Conservation (phyloP, 2,888 invertebrate genomes). For the Cephus rjabovi region DNA sequence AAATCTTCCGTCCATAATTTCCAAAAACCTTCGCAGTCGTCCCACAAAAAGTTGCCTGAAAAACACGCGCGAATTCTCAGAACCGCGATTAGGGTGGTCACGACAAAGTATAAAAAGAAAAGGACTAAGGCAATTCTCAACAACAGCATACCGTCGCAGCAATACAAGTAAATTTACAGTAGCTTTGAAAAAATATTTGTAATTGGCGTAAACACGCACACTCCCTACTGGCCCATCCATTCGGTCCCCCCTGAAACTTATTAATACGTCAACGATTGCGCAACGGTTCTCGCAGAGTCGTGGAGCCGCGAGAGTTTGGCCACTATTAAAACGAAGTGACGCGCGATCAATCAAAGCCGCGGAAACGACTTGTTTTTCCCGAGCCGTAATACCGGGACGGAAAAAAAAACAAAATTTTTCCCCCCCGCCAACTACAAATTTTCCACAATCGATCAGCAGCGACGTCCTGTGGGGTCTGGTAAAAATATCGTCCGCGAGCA, state of each 20-base stretch:
- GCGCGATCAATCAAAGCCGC: constrained; percentile 2
- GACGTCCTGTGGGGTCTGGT: not conserved
- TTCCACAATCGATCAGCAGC: not conserved
- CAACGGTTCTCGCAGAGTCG: not conserved
- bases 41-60: not conserved
- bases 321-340: constrained; percentile 1
- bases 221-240: not conserved
- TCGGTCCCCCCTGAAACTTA: not conserved
- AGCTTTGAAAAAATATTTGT: constrained; percentile 2
- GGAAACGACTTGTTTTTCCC: constrained; percentile 4
- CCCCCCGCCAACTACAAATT: not conserved
- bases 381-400: not conserved
- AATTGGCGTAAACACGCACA: not conserved
- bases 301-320: not conserved
- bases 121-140: not conserved
- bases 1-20: too few species aligned
- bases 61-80: not conserved
- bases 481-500: not conserved
- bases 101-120: not conserved
- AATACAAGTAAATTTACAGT: not conserved
- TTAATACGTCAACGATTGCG: constrained; percentile 5
- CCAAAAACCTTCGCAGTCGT: not conserved
- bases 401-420: not conserved
- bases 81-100: not conserved
- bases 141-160: not conserved